These are phyloP conservation scores for Coregonus sp. DNA, from an alignment of 2,797 vertebrate genomes.

Conservation along the genomic window DNA sequence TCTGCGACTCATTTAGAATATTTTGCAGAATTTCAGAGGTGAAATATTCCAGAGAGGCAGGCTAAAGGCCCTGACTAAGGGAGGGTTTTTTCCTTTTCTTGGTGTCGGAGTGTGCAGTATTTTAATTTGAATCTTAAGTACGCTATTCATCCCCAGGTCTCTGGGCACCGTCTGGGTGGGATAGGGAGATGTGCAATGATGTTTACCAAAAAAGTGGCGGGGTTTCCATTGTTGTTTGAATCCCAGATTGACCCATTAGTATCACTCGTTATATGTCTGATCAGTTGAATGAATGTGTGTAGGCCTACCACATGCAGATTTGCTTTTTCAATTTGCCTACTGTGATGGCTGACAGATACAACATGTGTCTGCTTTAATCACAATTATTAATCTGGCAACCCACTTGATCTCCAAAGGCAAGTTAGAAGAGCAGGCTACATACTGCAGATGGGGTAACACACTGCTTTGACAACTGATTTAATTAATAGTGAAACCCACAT, in stretches of 20 bases:
- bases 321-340: background rate
- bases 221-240: background rate
- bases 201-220: background rate
- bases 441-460: constrained; percentile 41
- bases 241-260: background rate
- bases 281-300: background rate
- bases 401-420: constrained; percentile 48
- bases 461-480: constrained; percentile 60
- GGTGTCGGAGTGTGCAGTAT: background rate
- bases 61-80: background rate
- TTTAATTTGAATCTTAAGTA: background rate
- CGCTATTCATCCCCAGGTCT: background rate
- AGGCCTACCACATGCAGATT: background rate
- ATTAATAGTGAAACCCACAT: constrained; percentile 61
- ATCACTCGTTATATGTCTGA: background rate
- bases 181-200: background rate
- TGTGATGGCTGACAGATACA: constrained; percentile 20
- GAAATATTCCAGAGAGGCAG: background rate
- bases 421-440: constrained; percentile 25
- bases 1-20: background rate
- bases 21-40: background rate
- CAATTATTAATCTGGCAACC: constrained; percentile 40
- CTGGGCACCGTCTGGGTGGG: background rate
- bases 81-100: background rate
- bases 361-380: constrained; percentile 38